These are phyloP conservation scores for Drosophila rubida DNA, from an alignment of 2,888 invertebrate species.

Conservation along the genomic window DNA sequence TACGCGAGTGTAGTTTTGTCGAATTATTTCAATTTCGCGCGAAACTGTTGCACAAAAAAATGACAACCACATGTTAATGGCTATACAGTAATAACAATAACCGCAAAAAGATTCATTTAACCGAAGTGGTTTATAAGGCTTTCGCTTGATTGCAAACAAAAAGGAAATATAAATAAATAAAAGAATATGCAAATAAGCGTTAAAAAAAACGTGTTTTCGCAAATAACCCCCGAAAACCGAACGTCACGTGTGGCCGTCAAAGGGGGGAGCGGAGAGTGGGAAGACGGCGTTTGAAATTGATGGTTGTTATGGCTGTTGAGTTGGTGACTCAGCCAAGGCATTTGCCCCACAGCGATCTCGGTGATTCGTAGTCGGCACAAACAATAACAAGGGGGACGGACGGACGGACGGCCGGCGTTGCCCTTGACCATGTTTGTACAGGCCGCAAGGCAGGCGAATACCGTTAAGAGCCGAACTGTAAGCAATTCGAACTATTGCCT, in stretches of 20 bases:
- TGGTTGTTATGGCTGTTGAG: constrained; percentile 17
- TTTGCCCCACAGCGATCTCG: constrained; percentile 48
- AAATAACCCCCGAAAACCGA: constrained; percentile 41
- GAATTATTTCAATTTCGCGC: constrained; percentile 46
- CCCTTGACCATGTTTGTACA: constrained; percentile 72
- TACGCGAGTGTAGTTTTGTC: constrained; percentile 9
- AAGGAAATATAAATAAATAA: constrained; percentile 27
- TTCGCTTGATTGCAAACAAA: constrained; percentile 42
- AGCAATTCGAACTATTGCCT: constrained; percentile 20
- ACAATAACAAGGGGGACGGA: constrained; percentile 10
- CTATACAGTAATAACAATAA: constrained; percentile 29
- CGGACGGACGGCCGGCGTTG: constrained; percentile 32
- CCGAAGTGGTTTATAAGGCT: constrained; percentile 52
- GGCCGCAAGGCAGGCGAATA: constrained; percentile 25
- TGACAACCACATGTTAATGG: constrained; percentile 59
- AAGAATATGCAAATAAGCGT: constrained; percentile 23
- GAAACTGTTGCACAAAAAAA: constrained; percentile 52
- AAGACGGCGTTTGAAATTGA: constrained; percentile 18
- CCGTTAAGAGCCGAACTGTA: constrained; percentile 51
- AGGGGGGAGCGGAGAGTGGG: not conserved
- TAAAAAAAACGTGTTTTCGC: constrained; percentile 56
- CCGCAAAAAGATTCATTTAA: constrained; percentile 23
- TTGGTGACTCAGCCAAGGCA: constrained; percentile 54
- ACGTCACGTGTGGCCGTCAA: constrained; percentile 54
- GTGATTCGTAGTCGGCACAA: constrained; percentile 6